A percentile compares a stretch with the other conserved stretches of the same genome.
Evolutionary conservation across 2,888 invertebrate genomes (phyloP).

Genomic region (Abscondita cerata): DNA sequence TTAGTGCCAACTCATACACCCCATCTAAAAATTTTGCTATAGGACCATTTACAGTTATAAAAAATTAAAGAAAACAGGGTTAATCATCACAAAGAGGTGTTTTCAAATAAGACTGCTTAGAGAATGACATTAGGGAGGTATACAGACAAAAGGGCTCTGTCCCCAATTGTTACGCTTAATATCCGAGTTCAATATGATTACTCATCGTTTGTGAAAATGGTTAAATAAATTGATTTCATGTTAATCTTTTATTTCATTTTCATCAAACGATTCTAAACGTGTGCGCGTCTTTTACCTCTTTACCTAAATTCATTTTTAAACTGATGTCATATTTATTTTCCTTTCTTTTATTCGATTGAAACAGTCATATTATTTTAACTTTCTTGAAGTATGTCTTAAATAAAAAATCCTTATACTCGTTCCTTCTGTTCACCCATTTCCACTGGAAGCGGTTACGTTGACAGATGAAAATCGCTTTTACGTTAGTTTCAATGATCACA

Average conservation of each 20-base stretch:
- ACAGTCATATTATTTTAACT: too few species aligned
- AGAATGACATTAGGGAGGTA: slow-evolving; percentile 55
- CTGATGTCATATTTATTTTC: too few species aligned
- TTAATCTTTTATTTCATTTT: slow-evolving; percentile 45
- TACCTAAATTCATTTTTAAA: too few species aligned
- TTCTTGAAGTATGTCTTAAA: too few species aligned
- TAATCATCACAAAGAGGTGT: slow-evolving; percentile 50
- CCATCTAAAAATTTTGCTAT: slow-evolving; percentile 29
- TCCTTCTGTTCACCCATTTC: too few species aligned
- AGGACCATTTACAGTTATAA: slow-evolving; percentile 55
- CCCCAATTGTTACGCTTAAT: slow-evolving; percentile 57
- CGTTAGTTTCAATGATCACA: too few species aligned
- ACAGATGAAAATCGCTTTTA: too few species aligned
- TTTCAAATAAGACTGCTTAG: slow-evolving; percentile 56
- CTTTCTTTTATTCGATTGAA: too few species aligned
- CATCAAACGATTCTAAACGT: too few species aligned
- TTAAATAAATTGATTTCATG: slow-evolving; percentile 56
- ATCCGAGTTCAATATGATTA: slow-evolving; percentile 57
- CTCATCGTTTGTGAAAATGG: slow-evolving; percentile 58
- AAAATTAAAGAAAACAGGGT: slow-evolving; percentile 56
- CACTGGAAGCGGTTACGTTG: too few species aligned
- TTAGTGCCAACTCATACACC: slow-evolving; percentile 23
- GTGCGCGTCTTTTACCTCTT: too few species aligned
- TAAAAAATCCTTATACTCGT: too few species aligned
- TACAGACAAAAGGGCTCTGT: slow-evolving; percentile 50